Evolutionary conservation across 2,888 invertebrate genomes (phyloP).

Genomic region (Eupithecia centaureata): DNA sequence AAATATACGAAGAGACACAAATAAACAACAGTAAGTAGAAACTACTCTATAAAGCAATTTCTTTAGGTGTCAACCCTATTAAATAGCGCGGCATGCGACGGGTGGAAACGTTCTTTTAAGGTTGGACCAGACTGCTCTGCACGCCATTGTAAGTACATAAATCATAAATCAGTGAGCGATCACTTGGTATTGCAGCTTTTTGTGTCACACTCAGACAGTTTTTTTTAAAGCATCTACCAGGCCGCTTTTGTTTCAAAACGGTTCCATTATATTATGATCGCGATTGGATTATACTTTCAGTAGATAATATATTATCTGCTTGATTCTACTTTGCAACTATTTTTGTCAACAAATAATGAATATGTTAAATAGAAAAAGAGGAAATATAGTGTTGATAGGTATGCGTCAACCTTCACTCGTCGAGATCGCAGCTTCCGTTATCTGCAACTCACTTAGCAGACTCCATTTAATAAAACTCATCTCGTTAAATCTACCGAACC

Average conservation of each 20-base stretch:
- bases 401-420: constrained; percentile 47
- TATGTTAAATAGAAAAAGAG: too few relatives aligned
- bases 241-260: too few relatives aligned
- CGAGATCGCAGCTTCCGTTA: constrained; percentile 66
- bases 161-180: too few relatives aligned
- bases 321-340: neutral
- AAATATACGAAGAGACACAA: neutral
- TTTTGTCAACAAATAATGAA: too few relatives aligned
- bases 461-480: constrained; percentile 48
- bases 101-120: constrained; percentile 64
- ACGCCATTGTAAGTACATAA: too few relatives aligned
- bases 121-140: neutral
- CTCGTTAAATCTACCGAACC: constrained; percentile 7
- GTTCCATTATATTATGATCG: too few relatives aligned
- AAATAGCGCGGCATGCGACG: constrained; percentile 45
- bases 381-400: neutral
- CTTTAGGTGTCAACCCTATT: constrained; percentile 52
- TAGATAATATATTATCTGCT: too few relatives aligned
- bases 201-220: too few relatives aligned
- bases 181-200: too few relatives aligned
- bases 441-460: constrained; percentile 71
- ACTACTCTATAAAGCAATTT: constrained; percentile 9
- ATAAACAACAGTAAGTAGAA: constrained; percentile 13
- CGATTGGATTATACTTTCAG: too few relatives aligned
- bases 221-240: too few relatives aligned